phyloP scores from a whole-genome alignment of 2,797 vertebrate genomes.

The Propithecus deckenii region DNA sequence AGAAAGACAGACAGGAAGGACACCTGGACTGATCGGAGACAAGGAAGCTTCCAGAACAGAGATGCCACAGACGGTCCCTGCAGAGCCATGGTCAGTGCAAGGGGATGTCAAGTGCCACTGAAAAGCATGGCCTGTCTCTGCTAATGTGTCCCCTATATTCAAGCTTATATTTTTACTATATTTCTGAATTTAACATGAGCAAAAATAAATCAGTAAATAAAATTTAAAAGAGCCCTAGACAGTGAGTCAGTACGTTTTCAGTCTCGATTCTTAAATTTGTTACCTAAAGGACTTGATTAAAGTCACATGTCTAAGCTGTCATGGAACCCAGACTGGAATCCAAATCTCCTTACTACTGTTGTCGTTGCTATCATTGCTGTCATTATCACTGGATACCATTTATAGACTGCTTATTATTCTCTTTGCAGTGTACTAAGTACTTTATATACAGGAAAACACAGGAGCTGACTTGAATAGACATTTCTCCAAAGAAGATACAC shows the following conservation, averaged over 20 bases:
- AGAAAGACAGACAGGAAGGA: slow-evolving; percentile 11
- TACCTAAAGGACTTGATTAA: neutral
- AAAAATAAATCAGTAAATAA: neutral
- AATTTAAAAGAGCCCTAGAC: neutral
- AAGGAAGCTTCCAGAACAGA: neutral
- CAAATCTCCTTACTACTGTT: neutral
- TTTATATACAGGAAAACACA: neutral
- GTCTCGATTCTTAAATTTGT: neutral
- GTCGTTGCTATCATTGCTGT: neutral
- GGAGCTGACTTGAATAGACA: neutral
- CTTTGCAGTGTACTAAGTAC: neutral
- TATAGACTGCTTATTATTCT: neutral
- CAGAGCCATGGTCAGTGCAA: neutral
- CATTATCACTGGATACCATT: neutral
- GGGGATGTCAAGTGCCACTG: neutral
- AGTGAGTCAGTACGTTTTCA: neutral
- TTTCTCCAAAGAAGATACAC: neutral
- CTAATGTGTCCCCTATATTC: neutral
- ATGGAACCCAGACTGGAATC: neutral
- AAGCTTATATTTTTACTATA: neutral
- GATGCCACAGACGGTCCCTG: neutral
- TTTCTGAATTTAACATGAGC: neutral
- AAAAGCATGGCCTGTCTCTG: neutral
- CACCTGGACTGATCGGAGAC: neutral
- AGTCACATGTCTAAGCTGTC: neutral